These are phyloP conservation scores for Nomada fabriciana DNA, from an alignment of 2,888 invertebrate genomes.

Conservation along the genomic window DNA sequence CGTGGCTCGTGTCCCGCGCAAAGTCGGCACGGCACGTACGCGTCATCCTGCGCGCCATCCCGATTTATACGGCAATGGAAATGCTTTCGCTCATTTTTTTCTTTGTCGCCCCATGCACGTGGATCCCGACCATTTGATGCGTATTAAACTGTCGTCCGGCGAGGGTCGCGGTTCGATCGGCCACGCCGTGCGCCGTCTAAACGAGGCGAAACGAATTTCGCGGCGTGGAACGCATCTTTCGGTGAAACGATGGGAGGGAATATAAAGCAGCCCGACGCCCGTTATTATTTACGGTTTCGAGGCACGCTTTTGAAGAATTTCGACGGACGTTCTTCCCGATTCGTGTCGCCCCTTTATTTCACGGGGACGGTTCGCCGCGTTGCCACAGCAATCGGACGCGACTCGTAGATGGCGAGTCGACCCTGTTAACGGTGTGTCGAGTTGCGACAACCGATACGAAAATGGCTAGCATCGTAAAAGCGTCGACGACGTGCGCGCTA, in stretches of 20 bases:
- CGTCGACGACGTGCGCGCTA: constrained; percentile 4
- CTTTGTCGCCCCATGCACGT: constrained; percentile 11
- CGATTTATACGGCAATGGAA: constrained; percentile 32
- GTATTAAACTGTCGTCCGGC: constrained; percentile 47
- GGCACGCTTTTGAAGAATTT: constrained; percentile 21
- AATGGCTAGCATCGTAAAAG: constrained; percentile 7
- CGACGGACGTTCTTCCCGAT: background rate
- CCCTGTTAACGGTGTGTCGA: background rate
- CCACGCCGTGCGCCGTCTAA: constrained; percentile 29
- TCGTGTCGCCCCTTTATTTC: background rate
- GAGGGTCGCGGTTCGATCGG: constrained; percentile 48
- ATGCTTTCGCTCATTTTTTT: constrained; percentile 29
- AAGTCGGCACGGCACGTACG: constrained; percentile 53
- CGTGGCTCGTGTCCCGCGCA: constrained; percentile 9
- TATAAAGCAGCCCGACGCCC: constrained; percentile 27
- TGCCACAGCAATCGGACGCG: background rate
- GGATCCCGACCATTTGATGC: constrained; percentile 42
- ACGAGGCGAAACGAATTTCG: constrained; percentile 53
- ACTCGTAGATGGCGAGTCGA: no score
- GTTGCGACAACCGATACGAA: background rate
- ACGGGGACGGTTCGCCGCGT: background rate
- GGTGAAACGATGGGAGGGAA: constrained; percentile 9
- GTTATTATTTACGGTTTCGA: constrained; percentile 19
- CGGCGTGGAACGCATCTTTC: constrained; percentile 24
- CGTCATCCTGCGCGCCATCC: constrained; percentile 31